Percentiles rank a stretch among this genome's conserved stretches.
Evolutionary conservation across 2,113 vertebrate species (phyloP).

Genomic region (Potamarius usumacintae): DNA sequence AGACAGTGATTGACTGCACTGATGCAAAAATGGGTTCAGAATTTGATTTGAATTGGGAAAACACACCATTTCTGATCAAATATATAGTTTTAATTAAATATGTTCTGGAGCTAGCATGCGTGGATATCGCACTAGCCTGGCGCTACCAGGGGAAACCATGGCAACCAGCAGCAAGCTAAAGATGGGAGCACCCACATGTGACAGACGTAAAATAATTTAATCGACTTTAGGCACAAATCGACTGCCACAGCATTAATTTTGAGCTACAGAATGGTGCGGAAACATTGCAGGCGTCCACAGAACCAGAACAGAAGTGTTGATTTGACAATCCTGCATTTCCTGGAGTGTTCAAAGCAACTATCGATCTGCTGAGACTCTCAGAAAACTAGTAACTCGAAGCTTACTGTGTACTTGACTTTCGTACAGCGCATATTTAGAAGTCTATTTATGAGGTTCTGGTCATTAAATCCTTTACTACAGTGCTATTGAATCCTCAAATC

Average conservation of each 20-base stretch:
- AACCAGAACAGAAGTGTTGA: conserved; percentile 6
- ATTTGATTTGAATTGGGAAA: background rate
- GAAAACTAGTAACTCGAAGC: background rate
- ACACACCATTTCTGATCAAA: background rate
- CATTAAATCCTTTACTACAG: no score
- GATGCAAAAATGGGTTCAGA: no score
- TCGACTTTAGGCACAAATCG: background rate
- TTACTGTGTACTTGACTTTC: background rate
- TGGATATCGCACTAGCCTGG: background rate
- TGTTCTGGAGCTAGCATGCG: background rate
- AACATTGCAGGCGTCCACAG: background rate
- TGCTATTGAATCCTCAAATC: background rate
- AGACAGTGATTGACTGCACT: background rate
- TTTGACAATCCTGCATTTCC: background rate
- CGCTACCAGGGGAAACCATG: background rate
- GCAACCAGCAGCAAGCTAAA: background rate
- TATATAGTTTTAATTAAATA: background rate
- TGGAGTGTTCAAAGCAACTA: background rate
- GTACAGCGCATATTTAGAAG: background rate
- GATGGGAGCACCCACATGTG: background rate
- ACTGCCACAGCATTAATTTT: background rate
- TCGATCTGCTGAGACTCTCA: conserved; percentile 11
- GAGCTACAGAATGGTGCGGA: background rate
- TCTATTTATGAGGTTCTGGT: no score
- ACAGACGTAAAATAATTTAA: background rate